Conservation (phyloP, 2,888 invertebrate genomes). For the Drosophila flavopinicola region DNA sequence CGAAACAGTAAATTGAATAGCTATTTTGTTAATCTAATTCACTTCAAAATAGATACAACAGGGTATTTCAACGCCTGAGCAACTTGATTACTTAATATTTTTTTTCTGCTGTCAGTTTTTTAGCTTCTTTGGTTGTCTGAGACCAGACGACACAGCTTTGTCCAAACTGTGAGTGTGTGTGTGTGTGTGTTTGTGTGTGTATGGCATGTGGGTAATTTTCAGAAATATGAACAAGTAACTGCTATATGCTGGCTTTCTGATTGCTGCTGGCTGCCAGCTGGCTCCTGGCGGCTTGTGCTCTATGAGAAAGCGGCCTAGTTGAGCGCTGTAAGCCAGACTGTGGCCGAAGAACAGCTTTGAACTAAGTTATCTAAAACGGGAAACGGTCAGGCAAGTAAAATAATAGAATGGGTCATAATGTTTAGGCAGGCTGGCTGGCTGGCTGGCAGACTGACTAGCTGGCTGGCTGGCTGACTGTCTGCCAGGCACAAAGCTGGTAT, state of each 20-base stretch:
- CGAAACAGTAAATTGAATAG: too few relatives aligned
- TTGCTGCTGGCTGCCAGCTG: conserved; percentile 42
- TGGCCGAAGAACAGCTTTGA: conserved; percentile 20
- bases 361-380: conserved; percentile 38
- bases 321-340: conserved; percentile 40
- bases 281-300: conserved; percentile 21
- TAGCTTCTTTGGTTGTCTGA: conserved; percentile 7
- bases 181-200: conserved; percentile 6
- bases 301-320: conserved; percentile 35
- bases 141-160: conserved; percentile 18
- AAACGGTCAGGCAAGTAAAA: conserved; percentile 34
- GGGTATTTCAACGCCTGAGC: conserved; percentile 9
- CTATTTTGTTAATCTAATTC: too few relatives aligned
- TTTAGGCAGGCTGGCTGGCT: conserved; percentile 4
- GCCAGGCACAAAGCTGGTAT: conserved; percentile 24
- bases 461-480: too few relatives aligned
- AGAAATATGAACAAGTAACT: conserved; percentile 52
- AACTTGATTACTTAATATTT: background rate
- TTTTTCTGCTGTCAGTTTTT: conserved; percentile 17
- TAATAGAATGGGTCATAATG: conserved; percentile 44
- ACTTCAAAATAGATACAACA: too few relatives aligned
- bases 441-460: too few relatives aligned
- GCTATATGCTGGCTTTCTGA: conserved; percentile 45
- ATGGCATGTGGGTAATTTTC: conserved; percentile 61
- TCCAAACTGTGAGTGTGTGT: background rate